Evolutionary conservation across 2,797 vertebrate species (phyloP).

Genomic region (Carcharodon carcharias): DNA sequence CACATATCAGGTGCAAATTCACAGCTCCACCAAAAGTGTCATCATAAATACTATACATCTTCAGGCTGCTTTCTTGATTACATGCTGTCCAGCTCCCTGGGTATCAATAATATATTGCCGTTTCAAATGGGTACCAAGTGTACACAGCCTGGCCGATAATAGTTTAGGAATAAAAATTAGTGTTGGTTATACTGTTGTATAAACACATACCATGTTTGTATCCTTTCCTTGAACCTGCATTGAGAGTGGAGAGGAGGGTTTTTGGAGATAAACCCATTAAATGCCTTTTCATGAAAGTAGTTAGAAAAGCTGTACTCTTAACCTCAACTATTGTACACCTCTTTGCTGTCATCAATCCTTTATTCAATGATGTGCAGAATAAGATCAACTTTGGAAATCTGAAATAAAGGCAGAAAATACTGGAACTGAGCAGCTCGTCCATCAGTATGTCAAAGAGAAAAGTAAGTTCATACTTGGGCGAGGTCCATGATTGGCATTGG

Average conservation of each 20-base stretch:
- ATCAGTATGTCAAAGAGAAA: background rate
- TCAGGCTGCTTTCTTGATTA: background rate
- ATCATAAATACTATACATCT: background rate
- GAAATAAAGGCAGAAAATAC: background rate
- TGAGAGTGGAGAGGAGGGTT: background rate
- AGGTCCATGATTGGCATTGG: background rate
- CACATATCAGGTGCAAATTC: background rate
- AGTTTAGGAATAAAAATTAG: background rate
- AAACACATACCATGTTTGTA: background rate
- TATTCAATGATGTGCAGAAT: background rate
- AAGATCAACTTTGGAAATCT: background rate
- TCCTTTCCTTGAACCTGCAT: background rate
- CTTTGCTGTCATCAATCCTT: background rate
- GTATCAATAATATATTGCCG: background rate
- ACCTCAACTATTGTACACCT: background rate
- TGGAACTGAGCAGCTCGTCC: background rate
- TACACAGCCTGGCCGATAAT: background rate
- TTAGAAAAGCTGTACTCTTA: background rate
- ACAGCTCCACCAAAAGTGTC: background rate
- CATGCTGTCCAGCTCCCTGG: background rate
- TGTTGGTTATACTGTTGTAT: background rate
- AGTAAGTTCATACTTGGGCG: background rate
- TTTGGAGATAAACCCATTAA: background rate
- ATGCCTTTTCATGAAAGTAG: background rate
- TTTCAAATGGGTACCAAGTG: background rate